A percentile compares a stretch with the other conserved stretches of the same genome.
These are phyloP conservation scores for Tuberolachnus salignus DNA, from an alignment of 2,888 invertebrate species.

Conservation along the genomic window DNA sequence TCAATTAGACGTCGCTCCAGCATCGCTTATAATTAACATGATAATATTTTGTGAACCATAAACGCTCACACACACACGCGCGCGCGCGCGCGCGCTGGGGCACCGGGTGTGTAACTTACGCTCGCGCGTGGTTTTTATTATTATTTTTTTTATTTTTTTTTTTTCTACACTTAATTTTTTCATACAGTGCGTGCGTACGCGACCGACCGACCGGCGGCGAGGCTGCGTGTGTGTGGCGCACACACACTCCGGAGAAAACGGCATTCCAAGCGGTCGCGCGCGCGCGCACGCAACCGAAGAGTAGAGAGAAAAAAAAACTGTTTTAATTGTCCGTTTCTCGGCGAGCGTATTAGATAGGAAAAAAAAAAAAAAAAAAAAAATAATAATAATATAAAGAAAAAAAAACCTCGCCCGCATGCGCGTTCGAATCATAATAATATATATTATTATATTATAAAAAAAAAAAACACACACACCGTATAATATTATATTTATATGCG, in stretches of 20 bases:
- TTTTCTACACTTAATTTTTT: no score
- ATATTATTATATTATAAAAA: no score
- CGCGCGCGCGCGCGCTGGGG: not conserved
- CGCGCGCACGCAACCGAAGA: slow-evolving; percentile 37
- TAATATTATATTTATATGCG: no score
- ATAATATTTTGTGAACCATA: slow-evolving; percentile 40
- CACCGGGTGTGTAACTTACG: slow-evolving; percentile 26
- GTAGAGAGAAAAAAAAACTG: slow-evolving; percentile 15
- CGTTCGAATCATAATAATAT: not conserved
- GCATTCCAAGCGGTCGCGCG: slow-evolving; percentile 35
- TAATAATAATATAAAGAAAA: slow-evolving; percentile 15
- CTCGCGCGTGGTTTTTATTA: not conserved
- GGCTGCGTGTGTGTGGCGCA: slow-evolving; percentile 28
- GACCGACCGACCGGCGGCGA: not conserved
- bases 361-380: no score
- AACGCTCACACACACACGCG: slow-evolving; percentile 13
- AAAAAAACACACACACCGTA: no score
- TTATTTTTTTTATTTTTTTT: no score
- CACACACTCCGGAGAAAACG: slow-evolving; percentile 25
- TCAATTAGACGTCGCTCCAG: slow-evolving; percentile 41
- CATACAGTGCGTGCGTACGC: not conserved
- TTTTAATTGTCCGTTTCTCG: slow-evolving; percentile 51
- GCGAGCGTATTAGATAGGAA: no score
- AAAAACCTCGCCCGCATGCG: slow-evolving; percentile 5
- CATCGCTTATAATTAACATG: slow-evolving; percentile 24